Evolutionary conservation across 2,113 vertebrate genomes (phyloP).

Genomic region (Cyprinodon variegatus): DNA sequence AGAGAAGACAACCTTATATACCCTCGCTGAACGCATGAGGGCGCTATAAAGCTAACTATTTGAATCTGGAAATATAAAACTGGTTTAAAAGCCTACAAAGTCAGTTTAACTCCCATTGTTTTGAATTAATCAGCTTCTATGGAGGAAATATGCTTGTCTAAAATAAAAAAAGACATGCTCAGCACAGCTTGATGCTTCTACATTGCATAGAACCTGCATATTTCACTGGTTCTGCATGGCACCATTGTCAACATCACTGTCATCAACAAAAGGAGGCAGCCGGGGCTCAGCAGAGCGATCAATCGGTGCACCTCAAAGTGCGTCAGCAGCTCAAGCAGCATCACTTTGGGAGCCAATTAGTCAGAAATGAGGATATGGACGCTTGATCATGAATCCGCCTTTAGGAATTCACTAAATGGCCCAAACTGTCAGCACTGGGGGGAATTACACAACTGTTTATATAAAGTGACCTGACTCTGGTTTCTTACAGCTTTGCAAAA

Average conservation of each 20-base stretch:
- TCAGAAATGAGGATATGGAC: constrained; percentile 43
- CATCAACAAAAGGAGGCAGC: constrained; percentile 31
- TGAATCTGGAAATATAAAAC: not conserved
- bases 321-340: constrained; percentile 33
- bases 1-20: constrained; percentile 37
- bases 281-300: constrained; percentile 25
- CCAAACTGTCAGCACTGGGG: not conserved
- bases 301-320: constrained; percentile 22
- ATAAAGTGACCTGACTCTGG: not conserved
- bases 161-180: not conserved
- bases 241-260: constrained; percentile 19
- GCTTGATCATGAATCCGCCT: constrained; percentile 14
- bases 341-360: constrained; percentile 44
- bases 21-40: constrained; percentile 29
- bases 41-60: constrained; percentile 31
- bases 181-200: constrained; percentile 3
- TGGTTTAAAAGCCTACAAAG: too few relatives aligned
- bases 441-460: not conserved
- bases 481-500: not conserved
- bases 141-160: constrained; percentile 1
- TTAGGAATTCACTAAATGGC: constrained; percentile 26
- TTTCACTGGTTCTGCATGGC: constrained; percentile 43
- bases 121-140: constrained; percentile 6
- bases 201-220: constrained; percentile 15
- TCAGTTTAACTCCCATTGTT: not conserved